phyloP scores from a whole-genome alignment of 2,888 invertebrate genomes.

The Tethea ocularis region DNA sequence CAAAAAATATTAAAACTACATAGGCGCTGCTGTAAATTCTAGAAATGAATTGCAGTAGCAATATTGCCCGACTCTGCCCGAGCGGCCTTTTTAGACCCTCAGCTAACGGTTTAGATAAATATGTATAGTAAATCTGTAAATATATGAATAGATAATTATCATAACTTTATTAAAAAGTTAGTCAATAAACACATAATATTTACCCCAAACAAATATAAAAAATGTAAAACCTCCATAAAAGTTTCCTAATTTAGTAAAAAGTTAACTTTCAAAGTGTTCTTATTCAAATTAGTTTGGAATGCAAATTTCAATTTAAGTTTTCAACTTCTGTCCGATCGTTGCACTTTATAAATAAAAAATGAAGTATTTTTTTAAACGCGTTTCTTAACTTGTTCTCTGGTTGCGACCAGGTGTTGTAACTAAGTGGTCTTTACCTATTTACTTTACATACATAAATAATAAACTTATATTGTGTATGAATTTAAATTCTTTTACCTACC shows the following conservation, averaged over 20 bases:
- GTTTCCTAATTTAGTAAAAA: constrained; percentile 5
- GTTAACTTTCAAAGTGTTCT: constrained; percentile 22
- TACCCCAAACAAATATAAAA: background rate
- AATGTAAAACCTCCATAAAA: background rate
- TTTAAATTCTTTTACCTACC: background rate
- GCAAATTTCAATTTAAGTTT: constrained; percentile 45
- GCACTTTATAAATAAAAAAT: background rate
- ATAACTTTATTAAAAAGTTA: background rate
- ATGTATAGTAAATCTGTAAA: too few species aligned
- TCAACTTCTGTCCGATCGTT: constrained; percentile 14
- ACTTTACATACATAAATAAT: too few species aligned
- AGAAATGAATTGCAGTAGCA: too few species aligned
- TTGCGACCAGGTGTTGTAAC: background rate
- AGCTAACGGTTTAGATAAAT: too few species aligned
- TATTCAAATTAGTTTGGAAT: constrained; percentile 39
- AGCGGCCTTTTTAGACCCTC: too few species aligned
- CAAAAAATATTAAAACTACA: too few species aligned
- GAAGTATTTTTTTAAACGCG: background rate
- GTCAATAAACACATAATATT: background rate
- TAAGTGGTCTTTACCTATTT: background rate
- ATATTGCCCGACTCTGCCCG: too few species aligned
- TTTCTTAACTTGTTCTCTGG: background rate
- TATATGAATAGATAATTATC: background rate
- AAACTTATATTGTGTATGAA: too few species aligned
- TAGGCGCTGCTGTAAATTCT: too few species aligned